Evolutionary conservation across 2,797 vertebrate species (phyloP).

Genomic region (Tiaroga cobitis): DNA sequence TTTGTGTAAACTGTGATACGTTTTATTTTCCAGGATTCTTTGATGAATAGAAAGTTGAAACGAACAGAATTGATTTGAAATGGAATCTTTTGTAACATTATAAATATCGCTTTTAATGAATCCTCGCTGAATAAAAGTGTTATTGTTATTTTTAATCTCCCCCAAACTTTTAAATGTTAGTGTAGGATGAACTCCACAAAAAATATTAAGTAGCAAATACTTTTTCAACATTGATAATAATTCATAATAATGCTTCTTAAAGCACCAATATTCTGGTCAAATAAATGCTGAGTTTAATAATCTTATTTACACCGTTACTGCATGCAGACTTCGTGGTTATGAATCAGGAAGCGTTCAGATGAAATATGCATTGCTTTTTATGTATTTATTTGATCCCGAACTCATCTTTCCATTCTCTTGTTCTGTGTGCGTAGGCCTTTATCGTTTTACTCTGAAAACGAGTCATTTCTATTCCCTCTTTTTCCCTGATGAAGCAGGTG

Average conservation of each 20-base stretch:
- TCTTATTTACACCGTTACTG: too few species aligned
- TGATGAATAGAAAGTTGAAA: neutral
- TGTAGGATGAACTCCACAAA: neutral
- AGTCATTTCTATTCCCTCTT: neutral
- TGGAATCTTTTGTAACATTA: neutral
- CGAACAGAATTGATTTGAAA: neutral
- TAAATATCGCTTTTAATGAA: neutral
- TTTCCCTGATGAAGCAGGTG: slow-evolving; percentile 22
- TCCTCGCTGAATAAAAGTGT: neutral
- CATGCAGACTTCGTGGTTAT: too few species aligned
- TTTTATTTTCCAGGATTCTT: neutral
- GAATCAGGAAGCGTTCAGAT: neutral
- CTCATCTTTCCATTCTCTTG: neutral
- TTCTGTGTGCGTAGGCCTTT: neutral
- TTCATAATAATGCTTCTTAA: neutral
- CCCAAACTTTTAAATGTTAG: neutral
- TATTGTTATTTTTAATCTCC: neutral
- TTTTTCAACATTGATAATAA: neutral
- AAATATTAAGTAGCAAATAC: neutral
- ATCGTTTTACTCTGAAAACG: neutral
- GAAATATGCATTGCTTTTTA: neutral
- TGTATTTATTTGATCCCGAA: neutral
- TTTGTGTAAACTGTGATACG: too few species aligned
- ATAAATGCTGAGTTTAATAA: neutral
- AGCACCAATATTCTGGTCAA: neutral